phyloP scores from a whole-genome alignment of 2,113 vertebrate species.

The Equus przewalskii region DNA sequence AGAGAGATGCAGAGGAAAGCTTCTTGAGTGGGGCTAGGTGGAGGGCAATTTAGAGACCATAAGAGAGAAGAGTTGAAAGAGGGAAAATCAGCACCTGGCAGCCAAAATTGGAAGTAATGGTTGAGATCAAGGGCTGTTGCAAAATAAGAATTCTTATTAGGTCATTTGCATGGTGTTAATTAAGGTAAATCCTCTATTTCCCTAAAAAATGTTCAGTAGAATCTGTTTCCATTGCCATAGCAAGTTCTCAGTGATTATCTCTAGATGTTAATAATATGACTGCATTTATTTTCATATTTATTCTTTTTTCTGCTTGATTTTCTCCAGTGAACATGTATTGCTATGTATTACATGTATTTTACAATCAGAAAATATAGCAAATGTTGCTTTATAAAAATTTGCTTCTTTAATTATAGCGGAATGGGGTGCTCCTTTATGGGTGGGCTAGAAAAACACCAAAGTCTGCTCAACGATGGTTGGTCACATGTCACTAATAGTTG shows the following conservation, averaged over 20 bases:
- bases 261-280: neutral
- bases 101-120: neutral
- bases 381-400: neutral
- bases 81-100: neutral
- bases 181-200: neutral
- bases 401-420: neutral
- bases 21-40: neutral
- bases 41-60: neutral
- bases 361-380: constrained; percentile 1
- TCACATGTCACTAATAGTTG: neutral
- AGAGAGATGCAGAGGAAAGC: neutral
- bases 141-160: neutral
- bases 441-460: neutral
- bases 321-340: neutral
- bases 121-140: neutral
- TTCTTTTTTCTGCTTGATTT: neutral
- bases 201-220: neutral
- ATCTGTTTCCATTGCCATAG: neutral
- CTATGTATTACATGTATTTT: neutral
- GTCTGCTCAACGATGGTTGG: neutral
- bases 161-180: neutral
- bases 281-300: neutral
- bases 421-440: neutral
- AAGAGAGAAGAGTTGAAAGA: neutral
- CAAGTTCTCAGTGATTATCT: neutral